A percentile compares a stretch with the other conserved stretches of the same genome.
phyloP scores from a whole-genome alignment of 2,113 vertebrate species.

The Bolborhynchus lineola region DNA sequence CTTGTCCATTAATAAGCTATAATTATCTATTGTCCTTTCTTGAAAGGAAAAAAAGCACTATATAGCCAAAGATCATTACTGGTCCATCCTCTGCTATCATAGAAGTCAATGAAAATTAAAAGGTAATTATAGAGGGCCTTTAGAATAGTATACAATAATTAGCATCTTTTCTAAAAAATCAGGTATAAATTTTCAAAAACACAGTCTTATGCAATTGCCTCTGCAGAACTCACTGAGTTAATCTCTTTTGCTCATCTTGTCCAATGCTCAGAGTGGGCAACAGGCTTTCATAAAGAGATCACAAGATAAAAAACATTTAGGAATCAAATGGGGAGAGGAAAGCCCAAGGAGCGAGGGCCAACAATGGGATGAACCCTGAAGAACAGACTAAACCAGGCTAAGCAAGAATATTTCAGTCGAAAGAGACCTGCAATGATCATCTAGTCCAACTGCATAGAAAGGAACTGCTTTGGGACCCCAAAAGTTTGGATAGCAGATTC shows the following conservation, averaged over 20 bases:
- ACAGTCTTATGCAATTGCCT: not conserved
- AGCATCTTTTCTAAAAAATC: not conserved
- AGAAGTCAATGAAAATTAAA: constrained; percentile 37
- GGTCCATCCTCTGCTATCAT: constrained; percentile 34
- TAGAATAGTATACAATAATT: not conserved
- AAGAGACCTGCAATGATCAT: not conserved
- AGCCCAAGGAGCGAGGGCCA: not conserved
- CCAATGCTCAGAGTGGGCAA: not conserved
- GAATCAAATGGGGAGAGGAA: not conserved
- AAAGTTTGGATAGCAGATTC: not conserved
- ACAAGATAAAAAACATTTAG: not conserved
- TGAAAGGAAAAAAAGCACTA: constrained; percentile 38
- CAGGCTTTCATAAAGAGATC: not conserved
- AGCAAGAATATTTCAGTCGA: not conserved
- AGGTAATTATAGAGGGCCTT: constrained; percentile 45
- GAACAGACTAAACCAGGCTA: not conserved
- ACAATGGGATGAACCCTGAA: not conserved
- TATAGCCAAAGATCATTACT: constrained; percentile 49
- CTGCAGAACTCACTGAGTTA: not conserved
- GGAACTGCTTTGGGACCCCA: not conserved
- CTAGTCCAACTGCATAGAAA: not conserved
- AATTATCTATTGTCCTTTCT: constrained; percentile 46
- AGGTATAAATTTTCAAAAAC: not conserved
- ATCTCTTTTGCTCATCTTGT: not conserved
- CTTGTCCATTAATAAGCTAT: constrained; percentile 28